Percentiles rank a stretch among this genome's conserved stretches.
Evolutionary conservation across 2,113 vertebrate species (phyloP).

Genomic region (Myrmecobius fasciatus): DNA sequence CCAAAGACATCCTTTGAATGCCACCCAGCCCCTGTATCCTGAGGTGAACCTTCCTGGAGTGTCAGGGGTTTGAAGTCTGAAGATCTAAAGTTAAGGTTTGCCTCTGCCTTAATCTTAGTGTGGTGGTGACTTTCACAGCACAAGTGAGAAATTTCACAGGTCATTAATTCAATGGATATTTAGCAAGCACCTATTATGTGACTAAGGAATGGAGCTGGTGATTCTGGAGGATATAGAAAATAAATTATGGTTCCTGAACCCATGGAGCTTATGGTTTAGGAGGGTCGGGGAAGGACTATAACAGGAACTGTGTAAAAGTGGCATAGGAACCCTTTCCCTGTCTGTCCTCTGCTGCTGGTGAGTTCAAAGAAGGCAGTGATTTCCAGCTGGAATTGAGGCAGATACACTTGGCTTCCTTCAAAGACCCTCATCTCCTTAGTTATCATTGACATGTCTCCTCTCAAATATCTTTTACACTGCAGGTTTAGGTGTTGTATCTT

Average conservation of each 20-base stretch:
- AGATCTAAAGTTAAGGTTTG: not conserved
- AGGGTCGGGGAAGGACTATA: not conserved
- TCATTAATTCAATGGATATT: not conserved
- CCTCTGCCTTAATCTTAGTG: not conserved
- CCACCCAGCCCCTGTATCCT: not conserved
- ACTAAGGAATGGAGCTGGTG: not conserved
- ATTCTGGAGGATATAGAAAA: not conserved
- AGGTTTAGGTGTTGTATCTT: not conserved
- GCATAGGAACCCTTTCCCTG: not conserved
- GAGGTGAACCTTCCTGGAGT: not conserved
- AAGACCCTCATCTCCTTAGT: not conserved
- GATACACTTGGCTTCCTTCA: not conserved
- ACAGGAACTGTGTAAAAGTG: not conserved
- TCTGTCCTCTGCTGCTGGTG: not conserved
- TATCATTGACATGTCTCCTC: not conserved
- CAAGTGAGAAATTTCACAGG: not conserved
- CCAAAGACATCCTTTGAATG: not conserved
- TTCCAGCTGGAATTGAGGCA: not conserved
- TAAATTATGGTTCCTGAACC: not conserved
- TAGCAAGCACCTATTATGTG: not conserved
- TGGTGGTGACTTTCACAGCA: not conserved
- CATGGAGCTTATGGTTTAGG: not conserved
- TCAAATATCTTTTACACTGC: not conserved
- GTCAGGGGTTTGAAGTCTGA: not conserved
- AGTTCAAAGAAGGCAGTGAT: not conserved